phyloP scores from a whole-genome alignment of 2,797 vertebrate genomes.

The Pygocentrus nattereri region DNA sequence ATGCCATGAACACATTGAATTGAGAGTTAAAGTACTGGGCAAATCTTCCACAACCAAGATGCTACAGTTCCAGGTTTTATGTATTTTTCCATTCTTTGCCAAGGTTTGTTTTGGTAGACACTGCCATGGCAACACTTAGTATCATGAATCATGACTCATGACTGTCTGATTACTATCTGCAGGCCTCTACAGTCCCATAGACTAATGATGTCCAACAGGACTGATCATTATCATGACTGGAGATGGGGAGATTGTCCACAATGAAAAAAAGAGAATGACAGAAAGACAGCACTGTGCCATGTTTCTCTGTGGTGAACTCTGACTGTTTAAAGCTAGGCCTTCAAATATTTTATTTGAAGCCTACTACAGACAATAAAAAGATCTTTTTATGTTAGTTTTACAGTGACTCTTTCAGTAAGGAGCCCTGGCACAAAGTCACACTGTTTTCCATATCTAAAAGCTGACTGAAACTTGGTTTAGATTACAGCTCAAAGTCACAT shows the following conservation, averaged over 20 bases:
- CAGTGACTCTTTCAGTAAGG: too few species aligned
- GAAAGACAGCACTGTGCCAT: not conserved
- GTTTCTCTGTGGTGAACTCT: not conserved
- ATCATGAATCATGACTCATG: conserved; percentile 38
- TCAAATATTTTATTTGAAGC: too few species aligned
- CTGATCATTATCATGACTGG: conserved; percentile 45
- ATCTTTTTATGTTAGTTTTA: too few species aligned
- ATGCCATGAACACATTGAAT: not conserved
- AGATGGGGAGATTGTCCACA: conserved; percentile 36
- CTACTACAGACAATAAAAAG: too few species aligned
- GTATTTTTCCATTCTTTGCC: too few species aligned
- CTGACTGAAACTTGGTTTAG: too few species aligned
- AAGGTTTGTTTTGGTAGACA: conserved; percentile 7
- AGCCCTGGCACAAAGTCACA: too few species aligned
- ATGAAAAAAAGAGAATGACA: conserved; percentile 8
- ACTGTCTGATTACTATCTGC: conserved; percentile 34
- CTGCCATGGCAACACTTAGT: conserved; percentile 20
- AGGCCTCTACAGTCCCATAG: conserved; percentile 34
- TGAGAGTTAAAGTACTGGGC: not conserved
- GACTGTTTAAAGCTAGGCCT: too few species aligned
- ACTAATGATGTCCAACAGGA: conserved; percentile 43
- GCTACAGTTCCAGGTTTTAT: not conserved
- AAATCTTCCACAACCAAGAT: not conserved
- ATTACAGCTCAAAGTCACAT: too few species aligned
- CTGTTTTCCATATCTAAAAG: too few species aligned